These are phyloP conservation scores for Lycocerus yunnanus DNA, from an alignment of 2,888 invertebrate genomes.

Conservation along the genomic window DNA sequence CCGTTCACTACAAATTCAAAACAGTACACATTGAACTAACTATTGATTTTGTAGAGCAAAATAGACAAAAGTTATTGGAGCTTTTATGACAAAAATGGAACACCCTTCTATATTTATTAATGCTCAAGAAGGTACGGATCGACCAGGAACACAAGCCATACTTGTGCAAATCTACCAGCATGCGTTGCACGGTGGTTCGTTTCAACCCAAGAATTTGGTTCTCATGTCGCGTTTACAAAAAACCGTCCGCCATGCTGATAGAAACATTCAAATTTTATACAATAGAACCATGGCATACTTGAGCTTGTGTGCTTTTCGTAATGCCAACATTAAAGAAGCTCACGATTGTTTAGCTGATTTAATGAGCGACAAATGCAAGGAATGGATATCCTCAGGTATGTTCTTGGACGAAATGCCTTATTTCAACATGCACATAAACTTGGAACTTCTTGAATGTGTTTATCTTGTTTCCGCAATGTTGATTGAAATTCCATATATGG, in stretches of 20 bases:
- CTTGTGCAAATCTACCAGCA: conserved; percentile 98
- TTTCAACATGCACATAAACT: conserved; percentile 99
- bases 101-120: conserved; percentile 95
- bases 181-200: conserved; percentile 97
- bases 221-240: conserved; percentile 99
- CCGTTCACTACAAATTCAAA: too few relatives aligned
- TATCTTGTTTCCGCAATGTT: conserved; percentile 99
- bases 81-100: conserved; percentile 88
- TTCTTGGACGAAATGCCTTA: conserved; percentile 88
- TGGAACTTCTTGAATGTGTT: conserved; percentile 97
- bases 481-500: conserved; percentile 98
- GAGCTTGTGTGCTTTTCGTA: conserved; percentile 97
- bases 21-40: not conserved
- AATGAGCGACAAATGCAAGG: conserved; percentile 98
- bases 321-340: conserved; percentile 95
- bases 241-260: conserved; percentile 97
- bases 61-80: conserved; percentile 64
- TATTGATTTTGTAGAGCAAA: conserved; percentile 57
- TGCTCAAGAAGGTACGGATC: conserved; percentile 89
- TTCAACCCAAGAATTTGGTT: conserved; percentile 88
- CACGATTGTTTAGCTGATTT: conserved; percentile 98
- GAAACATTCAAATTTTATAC: conserved; percentile 96
- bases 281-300: conserved; percentile 98
- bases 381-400: conserved; percentile 90
- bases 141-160: conserved; percentile 93